These are phyloP conservation scores for Lathronympha strigana DNA, from an alignment of 2,888 invertebrate genomes.

Conservation along the genomic window DNA sequence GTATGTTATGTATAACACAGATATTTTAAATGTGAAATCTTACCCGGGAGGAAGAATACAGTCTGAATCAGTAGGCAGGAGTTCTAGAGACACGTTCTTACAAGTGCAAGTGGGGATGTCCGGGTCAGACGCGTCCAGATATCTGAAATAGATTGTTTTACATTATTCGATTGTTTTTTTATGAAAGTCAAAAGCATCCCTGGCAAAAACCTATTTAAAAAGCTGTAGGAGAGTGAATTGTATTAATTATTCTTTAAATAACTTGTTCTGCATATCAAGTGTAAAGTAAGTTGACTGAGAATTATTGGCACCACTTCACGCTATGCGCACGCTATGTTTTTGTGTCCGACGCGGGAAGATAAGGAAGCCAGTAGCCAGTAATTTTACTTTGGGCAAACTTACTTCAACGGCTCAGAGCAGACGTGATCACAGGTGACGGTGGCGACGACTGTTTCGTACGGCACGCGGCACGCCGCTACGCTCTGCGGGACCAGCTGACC, in stretches of 20 bases:
- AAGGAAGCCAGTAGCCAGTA: no score
- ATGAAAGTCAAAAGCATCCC: no score
- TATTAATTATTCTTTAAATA: no score
- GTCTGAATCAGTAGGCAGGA: slow-evolving; percentile 73
- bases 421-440: slow-evolving; percentile 64
- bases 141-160: slow-evolving; percentile 55
- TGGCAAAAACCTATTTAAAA: no score
- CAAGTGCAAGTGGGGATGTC: slow-evolving; percentile 73
- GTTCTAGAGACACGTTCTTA: slow-evolving; percentile 70
- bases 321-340: no score
- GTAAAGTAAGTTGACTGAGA: no score
- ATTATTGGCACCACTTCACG: no score
- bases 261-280: no score
- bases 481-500: slow-evolving; percentile 71
- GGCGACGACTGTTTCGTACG: slow-evolving; percentile 58
- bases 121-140: slow-evolving; percentile 71
- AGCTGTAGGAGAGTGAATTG: no score
- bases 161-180: no score
- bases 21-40: slow-evolving; percentile 31
- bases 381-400: slow-evolving; percentile 38
- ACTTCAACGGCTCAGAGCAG: slow-evolving; percentile 72
- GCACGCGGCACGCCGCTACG: slow-evolving; percentile 64
- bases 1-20: no score
- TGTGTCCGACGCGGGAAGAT: no score
- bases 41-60: slow-evolving; percentile 76